Conservation (phyloP, 2,888 invertebrate genomes). For the Euclidia mi region DNA sequence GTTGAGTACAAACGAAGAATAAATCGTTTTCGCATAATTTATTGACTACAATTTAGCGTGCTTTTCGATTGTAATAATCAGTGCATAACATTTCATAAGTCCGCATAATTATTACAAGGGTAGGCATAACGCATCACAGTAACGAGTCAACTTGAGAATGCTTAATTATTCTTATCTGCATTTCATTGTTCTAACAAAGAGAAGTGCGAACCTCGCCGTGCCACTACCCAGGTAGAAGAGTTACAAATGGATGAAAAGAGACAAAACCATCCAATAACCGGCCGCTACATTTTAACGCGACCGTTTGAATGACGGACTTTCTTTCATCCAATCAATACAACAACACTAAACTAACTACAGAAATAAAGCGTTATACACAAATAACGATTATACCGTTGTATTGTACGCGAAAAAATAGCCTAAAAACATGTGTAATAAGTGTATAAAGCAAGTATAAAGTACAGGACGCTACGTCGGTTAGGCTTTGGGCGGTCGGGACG, state of each 20-base stretch:
- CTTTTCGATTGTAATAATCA: too few species aligned
- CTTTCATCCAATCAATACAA: conserved; percentile 83
- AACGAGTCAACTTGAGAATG: conserved; percentile 5
- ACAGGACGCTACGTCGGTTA: conserved; percentile 78
- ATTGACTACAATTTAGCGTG: too few species aligned
- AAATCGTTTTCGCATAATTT: too few species aligned
- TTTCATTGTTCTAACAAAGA: conserved; percentile 40
- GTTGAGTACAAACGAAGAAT: too few species aligned
- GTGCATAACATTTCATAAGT: too few species aligned
- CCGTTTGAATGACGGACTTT: conserved; percentile 72
- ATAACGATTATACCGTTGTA: conserved; percentile 75
- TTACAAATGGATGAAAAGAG: conserved; percentile 65
- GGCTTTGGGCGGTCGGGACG: conserved; percentile 85
- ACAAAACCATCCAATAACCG: conserved; percentile 73
- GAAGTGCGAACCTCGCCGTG: conserved; percentile 24
- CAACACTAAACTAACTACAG: conserved; percentile 61
- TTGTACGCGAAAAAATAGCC: conserved; percentile 86
- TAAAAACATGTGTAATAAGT: conserved; percentile 87
- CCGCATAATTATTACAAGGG: too few species aligned
- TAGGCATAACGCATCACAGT: too few species aligned
- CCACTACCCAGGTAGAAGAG: conserved; percentile 60
- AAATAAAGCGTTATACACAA: conserved; percentile 54
- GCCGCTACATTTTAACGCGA: conserved; percentile 75
- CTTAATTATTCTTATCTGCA: conserved; percentile 33
- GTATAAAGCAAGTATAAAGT: conserved; percentile 74